Conservation (phyloP, 2,888 invertebrate species). For the Pinctada fucata region DNA sequence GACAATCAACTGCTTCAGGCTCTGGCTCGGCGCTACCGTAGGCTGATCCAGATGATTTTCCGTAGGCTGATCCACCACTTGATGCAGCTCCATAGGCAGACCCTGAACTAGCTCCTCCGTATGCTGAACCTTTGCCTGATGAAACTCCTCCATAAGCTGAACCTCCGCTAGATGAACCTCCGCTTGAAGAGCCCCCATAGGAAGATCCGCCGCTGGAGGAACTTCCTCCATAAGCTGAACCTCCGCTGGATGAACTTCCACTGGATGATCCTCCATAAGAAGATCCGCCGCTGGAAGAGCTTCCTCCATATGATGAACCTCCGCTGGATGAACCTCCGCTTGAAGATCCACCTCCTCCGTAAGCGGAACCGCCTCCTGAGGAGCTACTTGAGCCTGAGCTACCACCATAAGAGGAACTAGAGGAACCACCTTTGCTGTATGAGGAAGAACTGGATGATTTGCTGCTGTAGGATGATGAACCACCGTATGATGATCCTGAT, state of each 20-base stretch:
- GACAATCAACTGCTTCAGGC: conserved; percentile 6
- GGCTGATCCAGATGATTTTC: neutral
- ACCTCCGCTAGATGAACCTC: neutral
- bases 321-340: neutral
- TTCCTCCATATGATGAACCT: neutral
- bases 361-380: neutral
- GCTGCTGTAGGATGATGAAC: neutral
- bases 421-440: neutral
- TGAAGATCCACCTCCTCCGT: neutral
- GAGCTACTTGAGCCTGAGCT: neutral
- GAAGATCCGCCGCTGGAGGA: neutral
- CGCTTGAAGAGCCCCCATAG: neutral
- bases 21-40: neutral
- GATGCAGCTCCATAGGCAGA: neutral
- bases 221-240: neutral
- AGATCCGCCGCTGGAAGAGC: neutral
- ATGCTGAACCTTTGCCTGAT: neutral
- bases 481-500: too few species aligned
- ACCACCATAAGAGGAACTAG: neutral
- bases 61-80: neutral
- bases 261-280: neutral
- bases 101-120: neutral
- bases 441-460: neutral
- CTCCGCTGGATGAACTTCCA: neutral
- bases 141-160: neutral